phyloP scores from a whole-genome alignment of 2,113 vertebrate species.

The Saguinus midas region DNA sequence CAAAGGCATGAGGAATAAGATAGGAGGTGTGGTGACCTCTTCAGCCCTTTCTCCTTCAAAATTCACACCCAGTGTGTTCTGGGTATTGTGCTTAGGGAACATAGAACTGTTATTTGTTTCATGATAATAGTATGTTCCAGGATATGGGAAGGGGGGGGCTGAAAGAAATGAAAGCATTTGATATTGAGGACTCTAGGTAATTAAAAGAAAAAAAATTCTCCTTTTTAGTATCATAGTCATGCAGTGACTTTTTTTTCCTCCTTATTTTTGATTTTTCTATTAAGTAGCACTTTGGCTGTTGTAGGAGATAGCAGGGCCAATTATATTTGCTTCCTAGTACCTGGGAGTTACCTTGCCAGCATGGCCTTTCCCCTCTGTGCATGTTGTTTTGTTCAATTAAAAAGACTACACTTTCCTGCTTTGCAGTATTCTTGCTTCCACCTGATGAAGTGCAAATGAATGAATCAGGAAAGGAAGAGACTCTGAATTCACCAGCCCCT shows the following conservation, averaged over 20 bases:
- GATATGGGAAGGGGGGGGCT: background rate
- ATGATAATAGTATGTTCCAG: background rate
- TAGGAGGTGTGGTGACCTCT: background rate
- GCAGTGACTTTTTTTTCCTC: background rate
- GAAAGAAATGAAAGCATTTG: background rate
- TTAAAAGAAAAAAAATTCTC: background rate
- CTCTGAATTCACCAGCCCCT: background rate
- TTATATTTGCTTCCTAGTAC: background rate
- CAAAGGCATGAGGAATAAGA: background rate
- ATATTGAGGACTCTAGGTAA: background rate
- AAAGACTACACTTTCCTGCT: background rate
- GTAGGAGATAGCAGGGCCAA: background rate
- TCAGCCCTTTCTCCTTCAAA: background rate
- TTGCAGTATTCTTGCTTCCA: background rate
- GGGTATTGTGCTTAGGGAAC: background rate
- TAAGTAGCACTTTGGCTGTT: background rate
- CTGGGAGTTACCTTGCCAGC: background rate
- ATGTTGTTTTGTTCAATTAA: slow-evolving; percentile 20
- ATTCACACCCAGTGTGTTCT: background rate
- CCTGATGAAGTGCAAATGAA: background rate
- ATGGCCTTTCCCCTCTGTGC: slow-evolving; percentile 1
- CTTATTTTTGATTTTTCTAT: slow-evolving; percentile 40
- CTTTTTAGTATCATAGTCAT: slow-evolving; percentile 21
- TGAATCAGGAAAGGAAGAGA: background rate
- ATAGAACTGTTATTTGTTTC: background rate